Evolutionary conservation across 2,797 vertebrate genomes (phyloP).

Genomic region (Sarcoramphus papa): DNA sequence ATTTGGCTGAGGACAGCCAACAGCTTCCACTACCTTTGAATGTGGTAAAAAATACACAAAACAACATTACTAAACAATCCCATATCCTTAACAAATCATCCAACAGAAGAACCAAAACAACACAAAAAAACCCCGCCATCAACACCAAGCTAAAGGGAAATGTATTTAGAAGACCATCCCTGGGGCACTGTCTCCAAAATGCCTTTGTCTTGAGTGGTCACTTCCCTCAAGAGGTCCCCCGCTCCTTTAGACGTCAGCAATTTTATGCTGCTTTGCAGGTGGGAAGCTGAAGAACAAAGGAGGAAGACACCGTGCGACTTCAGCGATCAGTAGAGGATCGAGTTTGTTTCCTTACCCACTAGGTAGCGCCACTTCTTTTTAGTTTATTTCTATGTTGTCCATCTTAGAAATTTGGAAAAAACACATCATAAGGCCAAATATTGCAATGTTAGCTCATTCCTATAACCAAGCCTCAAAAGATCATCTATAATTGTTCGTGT

Average conservation of each 20-base stretch:
- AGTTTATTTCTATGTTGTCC: neutral
- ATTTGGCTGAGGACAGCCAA: neutral
- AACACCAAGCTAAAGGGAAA: neutral
- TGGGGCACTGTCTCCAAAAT: neutral
- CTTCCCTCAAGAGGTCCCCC: neutral
- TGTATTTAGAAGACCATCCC: neutral
- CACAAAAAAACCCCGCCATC: fast-evolving
- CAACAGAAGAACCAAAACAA: neutral
- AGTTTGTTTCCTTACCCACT: neutral
- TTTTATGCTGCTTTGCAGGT: neutral
- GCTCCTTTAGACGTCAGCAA: neutral
- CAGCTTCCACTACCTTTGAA: neutral
- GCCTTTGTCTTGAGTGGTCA: neutral
- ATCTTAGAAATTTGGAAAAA: neutral
- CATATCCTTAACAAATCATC: neutral
- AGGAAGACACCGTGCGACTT: fast-evolving
- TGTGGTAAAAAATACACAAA: neutral
- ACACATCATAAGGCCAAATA: neutral
- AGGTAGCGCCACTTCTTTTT: neutral
- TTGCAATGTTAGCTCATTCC: neutral
- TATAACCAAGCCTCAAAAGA: neutral
- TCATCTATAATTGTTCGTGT: neutral
- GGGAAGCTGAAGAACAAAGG: neutral
- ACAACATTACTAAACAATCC: neutral
- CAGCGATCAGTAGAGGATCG: fast-evolving